Evolutionary conservation across 2,113 vertebrate genomes (phyloP).

Genomic region (Electrona antarctica): DNA sequence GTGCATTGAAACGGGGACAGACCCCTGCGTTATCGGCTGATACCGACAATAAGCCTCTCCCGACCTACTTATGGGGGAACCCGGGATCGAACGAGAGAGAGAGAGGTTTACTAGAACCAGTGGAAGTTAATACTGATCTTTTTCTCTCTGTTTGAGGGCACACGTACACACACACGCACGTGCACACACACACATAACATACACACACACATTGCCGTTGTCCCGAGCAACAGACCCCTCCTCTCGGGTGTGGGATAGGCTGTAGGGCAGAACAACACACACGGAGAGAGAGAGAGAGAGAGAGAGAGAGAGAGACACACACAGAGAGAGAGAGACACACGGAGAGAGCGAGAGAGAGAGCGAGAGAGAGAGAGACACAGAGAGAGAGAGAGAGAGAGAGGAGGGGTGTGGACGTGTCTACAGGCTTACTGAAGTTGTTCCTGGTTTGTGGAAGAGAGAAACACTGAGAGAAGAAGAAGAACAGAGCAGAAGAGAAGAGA

Average conservation of each 20-base stretch:
- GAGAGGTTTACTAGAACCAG: no score
- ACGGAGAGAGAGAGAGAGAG: slow-evolving; percentile 3
- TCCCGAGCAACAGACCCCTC: slow-evolving; percentile 32
- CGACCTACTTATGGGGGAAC: no score
- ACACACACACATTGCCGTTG: neutral
- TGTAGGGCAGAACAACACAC: neutral
- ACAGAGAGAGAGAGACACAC: neutral
- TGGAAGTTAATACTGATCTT: no score
- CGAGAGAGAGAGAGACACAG: neutral
- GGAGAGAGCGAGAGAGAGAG: neutral
- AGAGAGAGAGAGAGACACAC: neutral
- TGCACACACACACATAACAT: no score
- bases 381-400: neutral
- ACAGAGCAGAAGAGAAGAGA: neutral
- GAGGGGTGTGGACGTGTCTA: neutral
- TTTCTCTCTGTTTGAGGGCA: no score
- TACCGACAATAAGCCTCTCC: no score
- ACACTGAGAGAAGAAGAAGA: neutral
- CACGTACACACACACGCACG: no score
- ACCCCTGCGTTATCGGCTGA: no score
- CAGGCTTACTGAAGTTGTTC: no score
- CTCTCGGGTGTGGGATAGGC: slow-evolving; percentile 33
- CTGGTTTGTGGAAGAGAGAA: neutral
- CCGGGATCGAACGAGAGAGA: no score
- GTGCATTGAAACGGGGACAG: no score